phyloP scores from a whole-genome alignment of 1,140 invertebrate genomes.

The Drosophila pachea region DNA sequence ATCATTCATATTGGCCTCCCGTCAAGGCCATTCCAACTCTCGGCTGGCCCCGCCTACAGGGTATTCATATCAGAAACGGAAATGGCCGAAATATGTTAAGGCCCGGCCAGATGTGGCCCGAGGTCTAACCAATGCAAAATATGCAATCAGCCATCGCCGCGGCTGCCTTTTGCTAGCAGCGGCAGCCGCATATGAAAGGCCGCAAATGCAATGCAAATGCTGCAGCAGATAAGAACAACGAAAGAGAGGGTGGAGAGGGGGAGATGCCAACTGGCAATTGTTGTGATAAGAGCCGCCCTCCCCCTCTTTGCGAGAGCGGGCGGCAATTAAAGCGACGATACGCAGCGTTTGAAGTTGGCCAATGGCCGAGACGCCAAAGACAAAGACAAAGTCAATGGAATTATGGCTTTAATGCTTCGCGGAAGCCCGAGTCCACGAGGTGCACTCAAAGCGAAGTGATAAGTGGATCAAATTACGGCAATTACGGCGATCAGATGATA shows the following conservation, averaged over 20 bases:
- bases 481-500: conserved; percentile 1
- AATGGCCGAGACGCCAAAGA: conserved; percentile 15
- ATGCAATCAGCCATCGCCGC: conserved; percentile 22
- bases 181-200: conserved; percentile 54
- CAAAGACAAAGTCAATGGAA: conserved; percentile 10
- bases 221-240: conserved; percentile 56
- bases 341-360: conserved; percentile 52
- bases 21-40: too few relatives aligned
- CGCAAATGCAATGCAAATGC: conserved; percentile 32
- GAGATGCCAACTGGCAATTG: conserved; percentile 64
- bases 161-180: not conserved
- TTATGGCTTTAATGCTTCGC: not conserved
- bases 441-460: conserved; percentile 1
- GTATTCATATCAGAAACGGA: conserved; percentile 21
- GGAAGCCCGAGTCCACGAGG: not conserved
- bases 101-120: conserved; percentile 11
- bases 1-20: not conserved
- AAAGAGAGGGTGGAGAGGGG: not conserved
- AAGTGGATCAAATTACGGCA: conserved; percentile 17
- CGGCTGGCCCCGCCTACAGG: not conserved
- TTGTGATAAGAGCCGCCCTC: conserved; percentile 32
- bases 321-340: conserved; percentile 68
- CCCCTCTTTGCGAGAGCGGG: conserved; percentile 27
- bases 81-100: conserved; percentile 26
- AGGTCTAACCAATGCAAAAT: conserved; percentile 9